These are phyloP conservation scores for Apogon hyalosoma DNA, from an alignment of 2,797 vertebrate genomes.

Conservation along the genomic window DNA sequence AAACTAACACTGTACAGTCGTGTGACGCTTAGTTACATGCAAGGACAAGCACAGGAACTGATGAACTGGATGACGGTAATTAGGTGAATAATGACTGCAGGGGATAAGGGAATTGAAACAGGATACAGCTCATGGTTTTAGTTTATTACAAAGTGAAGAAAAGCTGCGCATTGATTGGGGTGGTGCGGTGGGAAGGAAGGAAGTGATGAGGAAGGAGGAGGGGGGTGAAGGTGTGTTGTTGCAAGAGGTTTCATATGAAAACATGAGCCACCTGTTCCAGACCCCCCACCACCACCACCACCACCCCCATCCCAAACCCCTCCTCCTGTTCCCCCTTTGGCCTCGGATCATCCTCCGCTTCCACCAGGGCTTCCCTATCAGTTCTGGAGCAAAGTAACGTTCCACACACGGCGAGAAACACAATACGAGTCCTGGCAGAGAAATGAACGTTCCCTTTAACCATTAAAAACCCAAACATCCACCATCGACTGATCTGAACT, in stretches of 20 bases:
- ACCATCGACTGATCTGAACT: too few relatives aligned
- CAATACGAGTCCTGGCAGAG: constrained; percentile 56
- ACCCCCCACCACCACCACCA: not conserved
- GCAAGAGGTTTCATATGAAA: constrained; percentile 50
- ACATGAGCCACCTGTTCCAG: constrained; percentile 64
- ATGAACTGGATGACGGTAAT: constrained; percentile 55
- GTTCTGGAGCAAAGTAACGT: constrained; percentile 34
- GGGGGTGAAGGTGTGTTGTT: not conserved
- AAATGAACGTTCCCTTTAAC: too few relatives aligned
- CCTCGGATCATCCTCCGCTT: too few relatives aligned
- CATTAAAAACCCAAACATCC: too few relatives aligned
- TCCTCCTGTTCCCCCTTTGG: constrained; percentile 32
- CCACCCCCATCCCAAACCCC: too few relatives aligned
- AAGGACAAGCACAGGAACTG: constrained; percentile 35
- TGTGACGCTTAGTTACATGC: constrained; percentile 22
- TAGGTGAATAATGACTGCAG: constrained; percentile 61
- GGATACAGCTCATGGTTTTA: constrained; percentile 49
- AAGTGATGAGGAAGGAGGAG: too few relatives aligned
- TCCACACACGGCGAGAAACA: constrained; percentile 66
- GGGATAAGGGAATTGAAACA: constrained; percentile 50
- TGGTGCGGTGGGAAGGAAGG: not conserved
- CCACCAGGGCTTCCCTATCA: too few relatives aligned
- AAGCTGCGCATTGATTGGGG: not conserved
- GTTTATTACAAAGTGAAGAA: constrained; percentile 48
- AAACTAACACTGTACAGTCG: constrained; percentile 11